A percentile compares a stretch with the other conserved stretches of the same genome.
These are phyloP conservation scores for Acanthaster planci DNA, from an alignment of 35 echinoderm and acorn worm genomes.

Conservation along the genomic window DNA sequence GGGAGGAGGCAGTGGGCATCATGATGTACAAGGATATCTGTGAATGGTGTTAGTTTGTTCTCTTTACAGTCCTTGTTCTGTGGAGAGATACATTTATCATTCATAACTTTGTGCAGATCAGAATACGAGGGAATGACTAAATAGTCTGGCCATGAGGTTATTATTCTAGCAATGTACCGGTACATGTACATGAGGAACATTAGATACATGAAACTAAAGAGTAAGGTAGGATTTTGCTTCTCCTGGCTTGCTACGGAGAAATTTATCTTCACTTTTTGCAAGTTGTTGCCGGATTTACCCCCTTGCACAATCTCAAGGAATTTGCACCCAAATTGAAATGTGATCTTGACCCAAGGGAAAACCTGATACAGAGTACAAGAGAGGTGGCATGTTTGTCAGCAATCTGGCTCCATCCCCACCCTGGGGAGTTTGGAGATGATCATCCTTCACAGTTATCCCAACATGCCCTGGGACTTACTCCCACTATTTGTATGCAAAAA, in stretches of 20 bases:
- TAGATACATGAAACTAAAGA: too few species aligned
- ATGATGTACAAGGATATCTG: too few species aligned
- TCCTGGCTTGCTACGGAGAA: too few species aligned
- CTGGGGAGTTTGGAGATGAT: conserved; percentile 22
- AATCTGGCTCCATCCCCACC: conserved; percentile 9
- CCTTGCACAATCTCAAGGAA: neutral
- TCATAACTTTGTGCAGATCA: neutral
- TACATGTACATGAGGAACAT: too few species aligned
- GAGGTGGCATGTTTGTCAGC: conserved; percentile 16
- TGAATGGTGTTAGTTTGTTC: neutral
- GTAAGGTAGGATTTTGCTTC: too few species aligned
- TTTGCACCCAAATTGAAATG: conserved; percentile 19
- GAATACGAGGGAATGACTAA: neutral
- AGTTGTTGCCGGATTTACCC: too few species aligned
- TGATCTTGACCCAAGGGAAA: neutral
- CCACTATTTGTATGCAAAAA: conserved; percentile 5
- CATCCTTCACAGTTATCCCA: conserved; percentile 5
- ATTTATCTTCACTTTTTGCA: too few species aligned
- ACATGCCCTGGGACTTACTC: neutral
- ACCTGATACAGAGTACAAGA: neutral
- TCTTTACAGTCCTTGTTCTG: neutral
- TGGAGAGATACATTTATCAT: neutral
- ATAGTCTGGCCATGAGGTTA: too few species aligned
- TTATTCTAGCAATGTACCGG: too few species aligned
- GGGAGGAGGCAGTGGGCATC: neutral